phyloP scores from a whole-genome alignment of 2,113 vertebrate genomes.

The Limnothrissa miodon region DNA sequence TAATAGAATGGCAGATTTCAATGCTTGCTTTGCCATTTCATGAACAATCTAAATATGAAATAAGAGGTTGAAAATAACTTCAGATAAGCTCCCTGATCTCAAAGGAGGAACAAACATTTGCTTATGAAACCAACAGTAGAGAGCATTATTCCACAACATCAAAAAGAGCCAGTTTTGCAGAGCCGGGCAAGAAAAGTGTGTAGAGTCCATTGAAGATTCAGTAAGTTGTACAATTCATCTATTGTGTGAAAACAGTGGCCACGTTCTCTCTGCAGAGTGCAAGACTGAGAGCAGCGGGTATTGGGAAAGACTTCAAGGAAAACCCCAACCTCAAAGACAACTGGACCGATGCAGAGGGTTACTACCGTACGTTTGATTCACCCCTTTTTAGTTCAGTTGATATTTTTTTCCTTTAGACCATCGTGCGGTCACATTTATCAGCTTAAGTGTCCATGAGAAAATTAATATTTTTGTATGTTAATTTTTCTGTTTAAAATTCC shows the following conservation, averaged over 20 bases:
- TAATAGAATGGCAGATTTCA: not conserved
- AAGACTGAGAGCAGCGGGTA: constrained; percentile 90
- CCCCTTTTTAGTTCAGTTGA: not conserved
- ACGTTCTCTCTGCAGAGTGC: constrained; percentile 76
- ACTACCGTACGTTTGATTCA: constrained; percentile 84
- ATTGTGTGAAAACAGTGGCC: not conserved
- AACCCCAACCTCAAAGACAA: constrained; percentile 99
- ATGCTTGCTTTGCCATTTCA: not conserved
- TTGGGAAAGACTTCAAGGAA: constrained; percentile 98
- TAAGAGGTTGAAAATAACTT: not conserved
- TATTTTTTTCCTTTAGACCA: not conserved
- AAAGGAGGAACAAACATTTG: not conserved
- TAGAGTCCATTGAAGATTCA: not conserved
- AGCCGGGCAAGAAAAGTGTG: not conserved
- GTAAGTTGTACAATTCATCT: not conserved
- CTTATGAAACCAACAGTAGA: not conserved
- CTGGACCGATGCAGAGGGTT: constrained; percentile 98
- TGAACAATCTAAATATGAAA: not conserved
- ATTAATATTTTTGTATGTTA: too few relatives aligned
- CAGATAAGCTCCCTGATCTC: not conserved
- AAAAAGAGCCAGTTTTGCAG: not conserved
- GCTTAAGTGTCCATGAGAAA: too few relatives aligned
- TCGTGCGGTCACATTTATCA: too few relatives aligned
- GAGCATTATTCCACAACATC: too few relatives aligned
- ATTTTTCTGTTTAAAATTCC: too few relatives aligned